phyloP scores from a whole-genome alignment of 2,113 vertebrate genomes.

The Eurystomus gularis region DNA sequence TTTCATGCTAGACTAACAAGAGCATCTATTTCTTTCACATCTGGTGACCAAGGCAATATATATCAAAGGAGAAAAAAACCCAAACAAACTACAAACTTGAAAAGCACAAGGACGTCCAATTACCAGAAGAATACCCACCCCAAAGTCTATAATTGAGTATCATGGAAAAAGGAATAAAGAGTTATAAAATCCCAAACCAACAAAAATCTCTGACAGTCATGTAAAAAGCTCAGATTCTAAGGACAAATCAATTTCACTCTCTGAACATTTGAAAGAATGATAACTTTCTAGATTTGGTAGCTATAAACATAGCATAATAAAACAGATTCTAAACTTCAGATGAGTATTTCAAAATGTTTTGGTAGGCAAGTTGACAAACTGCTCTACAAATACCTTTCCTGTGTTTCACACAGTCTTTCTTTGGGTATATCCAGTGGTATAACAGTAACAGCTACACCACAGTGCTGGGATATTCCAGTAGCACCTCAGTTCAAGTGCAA shows the following conservation, averaged over 20 bases:
- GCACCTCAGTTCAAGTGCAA: neutral
- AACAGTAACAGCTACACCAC: neutral
- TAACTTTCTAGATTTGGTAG: neutral
- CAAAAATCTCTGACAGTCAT: neutral
- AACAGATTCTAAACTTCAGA: neutral
- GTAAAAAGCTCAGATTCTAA: neutral
- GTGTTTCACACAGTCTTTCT: neutral
- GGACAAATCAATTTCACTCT: neutral
- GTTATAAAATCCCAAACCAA: neutral
- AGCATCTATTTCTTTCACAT: neutral
- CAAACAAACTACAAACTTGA: neutral
- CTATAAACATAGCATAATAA: neutral
- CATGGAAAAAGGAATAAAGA: neutral
- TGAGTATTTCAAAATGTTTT: neutral
- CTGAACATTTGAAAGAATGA: neutral
- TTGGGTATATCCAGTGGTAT: neutral
- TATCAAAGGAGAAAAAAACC: neutral
- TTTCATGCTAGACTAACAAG: slow-evolving; percentile 3
- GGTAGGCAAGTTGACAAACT: neutral
- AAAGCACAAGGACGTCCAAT: neutral
- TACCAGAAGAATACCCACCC: neutral
- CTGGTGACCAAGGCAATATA: neutral
- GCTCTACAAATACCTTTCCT: neutral
- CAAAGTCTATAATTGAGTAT: neutral
- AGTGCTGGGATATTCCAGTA: neutral